Base-by-base conservation (phyloP, 2,113 vertebrate genomes). In the Osmerus mordax region DNA sequence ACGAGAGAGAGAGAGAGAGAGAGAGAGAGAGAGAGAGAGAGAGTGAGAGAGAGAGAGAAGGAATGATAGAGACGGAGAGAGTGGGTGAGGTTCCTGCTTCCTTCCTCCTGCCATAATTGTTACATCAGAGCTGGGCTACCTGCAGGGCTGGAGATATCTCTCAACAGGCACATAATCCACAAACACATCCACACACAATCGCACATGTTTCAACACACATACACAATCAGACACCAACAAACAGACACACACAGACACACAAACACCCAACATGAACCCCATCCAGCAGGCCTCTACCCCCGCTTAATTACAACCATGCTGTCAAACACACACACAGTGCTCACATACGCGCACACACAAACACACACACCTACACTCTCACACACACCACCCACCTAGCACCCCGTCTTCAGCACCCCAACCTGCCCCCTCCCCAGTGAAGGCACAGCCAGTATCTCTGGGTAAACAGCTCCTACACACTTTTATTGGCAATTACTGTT, bases 401-500 rank as follows among this genome's bases (percentile, higher is more conserved):
- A 47, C 41, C 69, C 69, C 29, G 12, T 47, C 23, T 23, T n/a
- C 60, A 18, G 53, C 21, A 29, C 4, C 19, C 21, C 15, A 21
- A 36, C 70, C 51, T 47, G 53, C 25, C 60, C 29, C 74, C 36
- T 36, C 21, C 41, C 56, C 18, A 9, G 61, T 21, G 6, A 23
- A 51, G 11, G 64, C 56, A 13, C 77, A 71, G 71, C 77, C 80
- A 76, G 77, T 63, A 75, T 85, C 76, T 72, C 85, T 89, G 92
- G 84, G 92, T 92, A 94, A 97, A 95, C 94, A 94, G 91, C 91
- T 90, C 89, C 81, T 66, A 79, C 70, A 73, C 89, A 89, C 89
- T 78, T 93, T 94, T 86, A 94, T 91, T 96, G 94, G 94, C 93
- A 95, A 93, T 94, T 91, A 90, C 91, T 65, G 91, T 91, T 95